These are phyloP conservation scores for Chymomyza amoena DNA, from an alignment of 2,888 invertebrate species.

Conservation along the genomic window DNA sequence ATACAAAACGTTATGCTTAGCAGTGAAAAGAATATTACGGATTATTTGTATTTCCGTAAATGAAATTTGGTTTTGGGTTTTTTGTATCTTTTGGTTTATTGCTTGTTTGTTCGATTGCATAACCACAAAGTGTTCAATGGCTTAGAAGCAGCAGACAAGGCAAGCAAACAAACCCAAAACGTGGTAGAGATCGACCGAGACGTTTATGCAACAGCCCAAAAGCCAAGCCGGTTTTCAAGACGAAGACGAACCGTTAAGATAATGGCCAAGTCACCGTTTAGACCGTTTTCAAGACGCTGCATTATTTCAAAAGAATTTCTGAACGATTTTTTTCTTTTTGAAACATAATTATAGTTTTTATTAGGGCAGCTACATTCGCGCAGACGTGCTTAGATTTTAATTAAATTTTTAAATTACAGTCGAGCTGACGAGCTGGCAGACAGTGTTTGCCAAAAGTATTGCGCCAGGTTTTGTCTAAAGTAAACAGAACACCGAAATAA, in stretches of 20 bases:
- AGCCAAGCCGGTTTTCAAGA: not conserved
- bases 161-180: not conserved
- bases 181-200: too few relatives aligned
- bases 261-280: conserved; percentile 75
- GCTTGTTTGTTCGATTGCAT: not conserved
- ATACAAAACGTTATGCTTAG: conserved; percentile 19
- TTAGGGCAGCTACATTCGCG: not conserved
- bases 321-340: conserved; percentile 18
- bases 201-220: not conserved
- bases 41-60: conserved; percentile 54
- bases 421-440: conserved; percentile 4
- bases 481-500: not conserved
- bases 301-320: conserved; percentile 13
- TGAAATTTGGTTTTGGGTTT: conserved; percentile 8
- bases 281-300: conserved; percentile 38
- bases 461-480: not conserved
- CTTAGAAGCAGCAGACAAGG: too few relatives aligned
- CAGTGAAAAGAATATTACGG: conserved; percentile 8
- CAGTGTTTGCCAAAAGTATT: conserved; percentile 16
- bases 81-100: not conserved
- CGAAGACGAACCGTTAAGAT: conserved; percentile 69
- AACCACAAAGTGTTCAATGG: not conserved
- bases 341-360: conserved; percentile 60
- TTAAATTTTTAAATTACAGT: conserved; percentile 60
- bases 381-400: conserved; percentile 66